A percentile compares a stretch with the other conserved stretches of the same genome.
Evolutionary conservation across 2,113 vertebrate species (phyloP).

Genomic region (Willisornis vidua): DNA sequence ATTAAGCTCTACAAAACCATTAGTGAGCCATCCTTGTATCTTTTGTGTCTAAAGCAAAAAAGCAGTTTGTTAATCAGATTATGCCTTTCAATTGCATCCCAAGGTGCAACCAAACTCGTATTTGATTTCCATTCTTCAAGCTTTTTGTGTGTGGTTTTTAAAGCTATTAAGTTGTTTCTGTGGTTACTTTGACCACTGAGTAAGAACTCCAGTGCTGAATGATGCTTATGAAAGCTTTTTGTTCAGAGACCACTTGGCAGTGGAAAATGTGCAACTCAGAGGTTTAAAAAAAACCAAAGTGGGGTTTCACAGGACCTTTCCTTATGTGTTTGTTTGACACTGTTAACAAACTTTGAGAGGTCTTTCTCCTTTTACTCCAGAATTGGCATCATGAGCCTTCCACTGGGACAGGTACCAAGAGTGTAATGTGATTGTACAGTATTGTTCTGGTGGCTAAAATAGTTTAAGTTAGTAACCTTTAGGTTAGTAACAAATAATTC

Average conservation of each 20-base stretch:
- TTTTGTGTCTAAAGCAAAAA: not conserved
- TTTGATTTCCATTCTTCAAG: not conserved
- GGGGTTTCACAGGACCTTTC: not conserved
- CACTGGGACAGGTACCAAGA: not conserved
- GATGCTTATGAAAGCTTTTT: not conserved
- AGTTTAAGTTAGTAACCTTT: not conserved
- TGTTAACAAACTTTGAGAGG: not conserved
- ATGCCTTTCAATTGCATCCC: conserved; percentile 13
- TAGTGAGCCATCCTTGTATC: not conserved
- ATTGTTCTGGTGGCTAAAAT: not conserved
- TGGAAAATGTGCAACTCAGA: not conserved
- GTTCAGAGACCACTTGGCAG: not conserved
- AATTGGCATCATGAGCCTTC: not conserved
- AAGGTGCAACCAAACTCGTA: not conserved
- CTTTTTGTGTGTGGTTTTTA: not conserved
- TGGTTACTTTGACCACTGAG: conserved; percentile 21
- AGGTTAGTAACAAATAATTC: not conserved
- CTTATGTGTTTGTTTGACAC: not conserved
- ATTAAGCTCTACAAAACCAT: not conserved
- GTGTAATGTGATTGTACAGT: not conserved
- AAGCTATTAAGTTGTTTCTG: conserved; percentile 35
- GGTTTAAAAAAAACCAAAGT: not conserved
- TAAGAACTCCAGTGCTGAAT: not conserved
- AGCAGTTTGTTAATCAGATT: conserved; percentile 38
- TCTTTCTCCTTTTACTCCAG: not conserved